Base-by-base conservation (phyloP, 1,140 invertebrate species). In the Orchestia grillus region DNA sequence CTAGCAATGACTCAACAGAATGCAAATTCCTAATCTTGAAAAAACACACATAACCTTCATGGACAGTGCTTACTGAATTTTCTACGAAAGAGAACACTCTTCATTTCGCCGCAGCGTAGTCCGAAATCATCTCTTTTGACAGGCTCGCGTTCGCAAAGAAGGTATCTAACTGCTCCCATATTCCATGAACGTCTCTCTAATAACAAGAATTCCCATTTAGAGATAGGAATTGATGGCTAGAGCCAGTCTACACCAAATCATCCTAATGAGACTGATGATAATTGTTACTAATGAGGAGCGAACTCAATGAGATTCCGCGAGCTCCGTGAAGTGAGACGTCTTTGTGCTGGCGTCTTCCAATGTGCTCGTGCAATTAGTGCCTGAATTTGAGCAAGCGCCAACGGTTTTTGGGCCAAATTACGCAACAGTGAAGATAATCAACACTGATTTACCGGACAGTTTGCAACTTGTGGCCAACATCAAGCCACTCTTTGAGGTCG, bases 281-380 rank as follows among this genome's bases (percentile, higher is more conserved):
- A 90, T 90, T 90, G 88, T 90, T 90, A 90, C 88, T 90, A 90
- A 90, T 90, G 88, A 90, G 88, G 8, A 90, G 41, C 62, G 88
- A 90, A 44, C 88, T 90, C 88, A 90, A 90, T 90, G 88, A 90
- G 88, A 44, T 90, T 44, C 88, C 42, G 8, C 15, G 6, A 15
- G 28, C 88, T 90, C 88, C 11, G 43, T 90, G 43, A 90, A 77
- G 62, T 77, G 62, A n/a, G n/a, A 77, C 36, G 62, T 77, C 62
- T 77, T 77, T 77, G 62, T 28, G 62, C 11, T 1, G 62, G 62
- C 28, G 28, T 77, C 28, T 28, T 77, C 62, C 11, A 23, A 36
- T 77, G 62, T 77, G 62, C 11, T 36, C 62, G 3, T 77, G 62
- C 62, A 77, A 77, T 77, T 77, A 15, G 62, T 77, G 62, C 62